These are phyloP conservation scores for Bellardia pandia DNA, from an alignment of 2,888 invertebrate species.

Conservation along the genomic window DNA sequence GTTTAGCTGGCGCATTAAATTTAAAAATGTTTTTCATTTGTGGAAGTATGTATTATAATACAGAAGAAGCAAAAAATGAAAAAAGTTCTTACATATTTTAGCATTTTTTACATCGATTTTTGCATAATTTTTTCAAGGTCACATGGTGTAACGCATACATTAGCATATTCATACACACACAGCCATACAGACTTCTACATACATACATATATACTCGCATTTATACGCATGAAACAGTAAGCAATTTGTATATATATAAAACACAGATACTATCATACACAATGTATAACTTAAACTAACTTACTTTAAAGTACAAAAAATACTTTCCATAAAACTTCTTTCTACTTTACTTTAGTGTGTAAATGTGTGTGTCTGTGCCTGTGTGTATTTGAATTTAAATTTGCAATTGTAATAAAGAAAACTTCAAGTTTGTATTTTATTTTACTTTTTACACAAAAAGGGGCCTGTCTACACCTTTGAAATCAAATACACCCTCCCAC, in stretches of 20 bases:
- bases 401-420: conserved; percentile 17
- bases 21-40: conserved; percentile 75
- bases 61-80: conserved; percentile 23
- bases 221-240: neutral
- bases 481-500: neutral
- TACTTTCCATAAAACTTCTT: neutral
- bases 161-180: conserved; percentile 39
- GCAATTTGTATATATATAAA: neutral
- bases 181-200: neutral
- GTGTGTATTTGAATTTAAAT: conserved; percentile 13
- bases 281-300: neutral
- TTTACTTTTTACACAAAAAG: conserved; percentile 3
- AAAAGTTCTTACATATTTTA: conserved; percentile 66
- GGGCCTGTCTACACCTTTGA: neutral
- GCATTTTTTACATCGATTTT: conserved; percentile 80
- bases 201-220: neutral
- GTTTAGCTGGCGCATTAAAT: conserved; percentile 58
- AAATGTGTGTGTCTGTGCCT: neutral
- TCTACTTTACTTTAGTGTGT: neutral
- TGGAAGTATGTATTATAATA: conserved; percentile 42
- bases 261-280: neutral
- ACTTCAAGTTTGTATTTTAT: neutral
- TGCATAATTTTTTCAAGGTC: conserved; percentile 83
- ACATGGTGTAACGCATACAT: conserved; percentile 80
- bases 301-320: neutral